Percentiles rank a stretch among this genome's conserved stretches.
Conservation (phyloP, 37 sponge, comb jelly and placozoan genomes). For the Chondrosia reniformis region DNA sequence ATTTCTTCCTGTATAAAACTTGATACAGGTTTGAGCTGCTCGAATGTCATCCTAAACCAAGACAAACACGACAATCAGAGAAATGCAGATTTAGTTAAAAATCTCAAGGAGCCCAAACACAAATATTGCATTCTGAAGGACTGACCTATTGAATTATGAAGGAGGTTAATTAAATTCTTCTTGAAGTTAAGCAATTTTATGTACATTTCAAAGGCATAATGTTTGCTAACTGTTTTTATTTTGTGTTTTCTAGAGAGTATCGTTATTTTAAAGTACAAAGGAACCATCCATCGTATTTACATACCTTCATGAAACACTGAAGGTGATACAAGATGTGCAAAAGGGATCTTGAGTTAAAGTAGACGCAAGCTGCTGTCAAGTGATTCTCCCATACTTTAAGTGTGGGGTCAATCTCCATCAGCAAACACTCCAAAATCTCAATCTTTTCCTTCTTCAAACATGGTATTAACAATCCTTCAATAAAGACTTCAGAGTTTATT, state of each 20-base stretch:
- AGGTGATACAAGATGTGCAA: constrained; percentile 63
- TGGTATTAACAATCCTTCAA: constrained; percentile 75
- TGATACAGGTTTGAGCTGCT: constrained; percentile 84
- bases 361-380: constrained; percentile 62
- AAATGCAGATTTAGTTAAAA: too few relatives aligned
- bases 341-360: constrained; percentile 45
- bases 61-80: too few relatives aligned
- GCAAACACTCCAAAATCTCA: constrained; percentile 34
- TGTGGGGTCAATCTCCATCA: constrained; percentile 52
- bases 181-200: not conserved
- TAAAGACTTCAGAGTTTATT: constrained; percentile 70
- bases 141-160: too few relatives aligned
- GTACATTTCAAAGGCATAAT: too few relatives aligned
- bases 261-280: too few relatives aligned
- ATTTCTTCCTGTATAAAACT: constrained; percentile 74
- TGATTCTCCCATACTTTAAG: constrained; percentile 70
- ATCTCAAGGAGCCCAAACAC: too few relatives aligned
- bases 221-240: too few relatives aligned
- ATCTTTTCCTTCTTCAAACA: constrained; percentile 58
- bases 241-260: too few relatives aligned
- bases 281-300: too few relatives aligned
- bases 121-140: too few relatives aligned
- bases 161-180: not conserved
- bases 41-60: constrained; percentile 80
- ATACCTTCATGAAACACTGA: constrained; percentile 82